Base-by-base conservation (phyloP, 2,113 vertebrate genomes). In the Rhodinocichla rosea region DNA sequence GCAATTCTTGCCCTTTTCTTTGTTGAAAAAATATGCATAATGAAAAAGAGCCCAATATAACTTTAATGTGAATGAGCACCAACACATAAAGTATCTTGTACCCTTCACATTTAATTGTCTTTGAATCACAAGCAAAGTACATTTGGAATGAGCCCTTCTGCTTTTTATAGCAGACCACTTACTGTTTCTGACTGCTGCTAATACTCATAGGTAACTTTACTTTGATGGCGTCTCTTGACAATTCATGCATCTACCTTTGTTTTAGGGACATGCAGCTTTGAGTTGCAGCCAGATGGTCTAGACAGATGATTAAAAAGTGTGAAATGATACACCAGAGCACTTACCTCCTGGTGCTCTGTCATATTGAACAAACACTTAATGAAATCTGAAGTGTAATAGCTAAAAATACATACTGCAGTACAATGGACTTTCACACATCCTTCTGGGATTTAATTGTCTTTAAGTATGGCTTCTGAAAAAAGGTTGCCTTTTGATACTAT, bases 221-320 rank as follows among this genome's bases (percentile, higher is more conserved):
- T 81, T 84, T 52, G 69, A 69, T 76, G 53, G 60, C 0, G 0
- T 91, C 37, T 50, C 69, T 85, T 95, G 89, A 69, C 50, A 87
- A 76, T 91, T 92, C 33, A n/a, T 49, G 49, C 28, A 49, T 86
- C 64, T 67, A 77, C 74, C 56, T 91, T 91, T 89, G 59, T 89
- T 87, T 87, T 71, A 91, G 81, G 45, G 11, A 47, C 75, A 42
- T 33, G 23, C 45, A 87, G 74, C 45, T 65, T 87, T 85, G 84
- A 91, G 33, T 49, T 85, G 57, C 55, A 93, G 91, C 84, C 95
- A 96, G 95, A 95, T 92, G 87, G 91, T 89, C 87, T 76, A 85
- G 89, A 91, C 89, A 95, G 84, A 85, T 90, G 83, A 95, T 95
- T 45, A 90, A 81, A 63, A 95, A 56, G 18, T 77, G 93, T 35